Conservation (phyloP, 2,113 vertebrate species). For the Nannospalax galili region DNA sequence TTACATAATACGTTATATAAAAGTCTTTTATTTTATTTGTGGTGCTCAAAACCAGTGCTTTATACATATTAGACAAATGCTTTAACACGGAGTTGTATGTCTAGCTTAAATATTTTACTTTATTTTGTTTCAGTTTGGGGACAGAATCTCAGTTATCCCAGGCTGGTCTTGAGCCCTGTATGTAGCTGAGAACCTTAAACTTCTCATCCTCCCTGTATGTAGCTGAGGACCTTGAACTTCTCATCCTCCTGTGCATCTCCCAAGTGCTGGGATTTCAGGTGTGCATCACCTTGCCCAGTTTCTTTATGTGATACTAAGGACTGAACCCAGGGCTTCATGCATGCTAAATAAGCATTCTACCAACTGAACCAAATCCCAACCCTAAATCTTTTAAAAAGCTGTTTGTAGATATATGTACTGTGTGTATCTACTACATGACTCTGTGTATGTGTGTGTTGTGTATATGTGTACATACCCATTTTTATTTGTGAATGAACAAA, state of each 20-base stretch:
- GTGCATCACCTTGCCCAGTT: background rate
- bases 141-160: too few species aligned
- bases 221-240: too few species aligned
- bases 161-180: too few species aligned
- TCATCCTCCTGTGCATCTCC: background rate
- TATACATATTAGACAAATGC: too few species aligned
- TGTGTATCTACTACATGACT: background rate
- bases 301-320: background rate
- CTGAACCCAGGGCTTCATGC: background rate
- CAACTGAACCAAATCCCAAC: background rate
- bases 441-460: background rate
- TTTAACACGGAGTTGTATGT: too few species aligned
- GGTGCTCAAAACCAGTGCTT: too few species aligned
- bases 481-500: background rate
- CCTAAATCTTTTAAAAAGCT: conserved; percentile 10
- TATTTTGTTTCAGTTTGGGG: too few species aligned
- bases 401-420: background rate
- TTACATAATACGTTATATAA: too few species aligned
- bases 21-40: too few species aligned
- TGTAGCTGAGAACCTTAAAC: too few species aligned
- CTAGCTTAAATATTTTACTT: too few species aligned
- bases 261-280: background rate
- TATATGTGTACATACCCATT: background rate
- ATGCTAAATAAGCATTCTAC: background rate
- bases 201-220: background rate